phyloP scores from a whole-genome alignment of 2,797 vertebrate species.

The Sebastiscus albofasciatus region DNA sequence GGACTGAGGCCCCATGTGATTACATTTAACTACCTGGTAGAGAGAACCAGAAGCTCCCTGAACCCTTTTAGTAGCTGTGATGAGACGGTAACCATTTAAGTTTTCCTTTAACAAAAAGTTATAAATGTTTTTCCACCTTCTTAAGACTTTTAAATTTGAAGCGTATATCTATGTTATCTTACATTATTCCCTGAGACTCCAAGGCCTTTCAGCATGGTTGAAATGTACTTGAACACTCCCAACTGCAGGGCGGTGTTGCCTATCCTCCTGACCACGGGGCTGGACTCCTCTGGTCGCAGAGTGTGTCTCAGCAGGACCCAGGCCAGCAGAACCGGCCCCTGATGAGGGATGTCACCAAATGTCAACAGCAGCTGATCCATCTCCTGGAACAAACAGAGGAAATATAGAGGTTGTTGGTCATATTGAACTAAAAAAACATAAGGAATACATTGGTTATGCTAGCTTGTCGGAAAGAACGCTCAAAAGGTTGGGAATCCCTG shows the following conservation, averaged over 20 bases:
- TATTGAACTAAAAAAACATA: too few relatives aligned
- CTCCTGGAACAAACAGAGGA: constrained; percentile 80
- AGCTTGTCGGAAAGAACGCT: too few relatives aligned
- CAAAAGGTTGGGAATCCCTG: too few relatives aligned
- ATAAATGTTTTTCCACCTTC: not conserved
- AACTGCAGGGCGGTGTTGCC: constrained; percentile 92
- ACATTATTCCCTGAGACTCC: constrained; percentile 93
- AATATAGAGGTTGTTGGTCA: not conserved
- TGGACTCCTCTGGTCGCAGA: constrained; percentile 88
- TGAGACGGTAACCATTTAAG: not conserved
- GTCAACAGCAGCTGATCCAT: constrained; percentile 93
- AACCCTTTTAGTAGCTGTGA: not conserved
- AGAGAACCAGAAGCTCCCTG: constrained; percentile 12
- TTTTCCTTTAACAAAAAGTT: not conserved
- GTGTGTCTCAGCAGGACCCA: constrained; percentile 97
- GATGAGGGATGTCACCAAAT: constrained; percentile 92
- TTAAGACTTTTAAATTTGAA: not conserved
- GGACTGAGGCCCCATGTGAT: not conserved
- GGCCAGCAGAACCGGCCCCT: constrained; percentile 91
- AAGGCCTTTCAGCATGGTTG: constrained; percentile 89
- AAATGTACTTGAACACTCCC: constrained; percentile 93
- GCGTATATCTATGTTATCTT: constrained; percentile 53
- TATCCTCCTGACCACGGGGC: constrained; percentile 86
- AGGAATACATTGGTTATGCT: too few relatives aligned
- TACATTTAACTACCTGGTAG: constrained; percentile 16